Evolutionary conservation across 2,888 invertebrate species (phyloP).

Genomic region (Philopedon plagiatum): DNA sequence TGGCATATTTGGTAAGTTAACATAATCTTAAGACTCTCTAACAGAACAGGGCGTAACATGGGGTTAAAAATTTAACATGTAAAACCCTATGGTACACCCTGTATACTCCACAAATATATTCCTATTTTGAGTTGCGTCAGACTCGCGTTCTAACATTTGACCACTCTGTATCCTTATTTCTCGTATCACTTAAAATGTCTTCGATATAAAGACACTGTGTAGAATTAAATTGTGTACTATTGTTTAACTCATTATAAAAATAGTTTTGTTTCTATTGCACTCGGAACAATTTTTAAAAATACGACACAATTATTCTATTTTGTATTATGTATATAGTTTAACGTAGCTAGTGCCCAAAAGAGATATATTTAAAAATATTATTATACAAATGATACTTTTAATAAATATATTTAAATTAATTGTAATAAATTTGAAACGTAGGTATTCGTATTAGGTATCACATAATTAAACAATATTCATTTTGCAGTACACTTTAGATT

Average conservation of each 20-base stretch:
- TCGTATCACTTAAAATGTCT: slow-evolving; percentile 4
- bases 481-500: too few relatives aligned
- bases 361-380: slow-evolving; percentile 3
- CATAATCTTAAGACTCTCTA: too few relatives aligned
- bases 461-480: too few relatives aligned
- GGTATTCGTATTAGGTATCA: too few relatives aligned
- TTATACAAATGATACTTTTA: not conserved
- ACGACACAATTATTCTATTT: slow-evolving; percentile 49
- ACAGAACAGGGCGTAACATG: too few relatives aligned
- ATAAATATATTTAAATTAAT: not conserved
- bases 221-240: slow-evolving; percentile 59
- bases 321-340: slow-evolving; percentile 32
- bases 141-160: not conserved
- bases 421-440: too few relatives aligned
- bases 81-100: too few relatives aligned
- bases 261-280: slow-evolving; percentile 59
- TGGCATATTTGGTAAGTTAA: too few relatives aligned
- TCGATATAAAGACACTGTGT: slow-evolving; percentile 59
- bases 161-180: not conserved
- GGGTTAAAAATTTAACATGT: too few relatives aligned
- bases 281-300: slow-evolving; percentile 58
- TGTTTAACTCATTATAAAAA: slow-evolving; percentile 60
- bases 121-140: too few relatives aligned
- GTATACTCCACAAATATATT: too few relatives aligned
- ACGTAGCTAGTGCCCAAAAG: slow-evolving; percentile 41